phyloP scores from a whole-genome alignment of 2,113 vertebrate genomes.

The Planiliza haematocheilus region DNA sequence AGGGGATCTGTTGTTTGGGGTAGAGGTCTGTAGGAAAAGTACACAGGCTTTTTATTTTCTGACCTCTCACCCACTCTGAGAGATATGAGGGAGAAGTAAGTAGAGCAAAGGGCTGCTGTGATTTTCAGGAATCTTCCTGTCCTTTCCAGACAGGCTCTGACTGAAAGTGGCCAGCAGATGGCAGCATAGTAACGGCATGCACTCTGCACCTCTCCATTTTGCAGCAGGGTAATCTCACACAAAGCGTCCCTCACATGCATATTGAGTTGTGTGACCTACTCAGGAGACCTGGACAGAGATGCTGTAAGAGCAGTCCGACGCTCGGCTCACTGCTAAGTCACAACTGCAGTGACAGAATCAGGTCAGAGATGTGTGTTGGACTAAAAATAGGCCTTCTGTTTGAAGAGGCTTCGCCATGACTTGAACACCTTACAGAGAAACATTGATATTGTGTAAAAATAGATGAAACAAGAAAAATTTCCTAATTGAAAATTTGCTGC shows the following conservation, averaged over 20 bases:
- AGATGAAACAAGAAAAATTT: constrained; percentile 10
- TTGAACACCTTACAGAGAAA: constrained; percentile 21
- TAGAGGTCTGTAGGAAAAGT: constrained; percentile 26
- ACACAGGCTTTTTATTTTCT: constrained; percentile 34
- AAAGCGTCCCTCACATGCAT: constrained; percentile 31
- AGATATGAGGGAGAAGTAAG: constrained; percentile 42
- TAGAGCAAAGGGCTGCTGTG: constrained; percentile 62
- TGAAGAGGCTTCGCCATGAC: constrained; percentile 24
- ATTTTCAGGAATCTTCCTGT: constrained; percentile 2
- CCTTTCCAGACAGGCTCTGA: background rate
- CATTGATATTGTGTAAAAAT: background rate
- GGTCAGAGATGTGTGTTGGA: constrained; percentile 63
- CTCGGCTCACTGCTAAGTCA: constrained; percentile 46
- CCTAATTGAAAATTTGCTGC: background rate
- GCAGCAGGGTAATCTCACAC: background rate
- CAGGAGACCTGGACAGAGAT: constrained; percentile 69
- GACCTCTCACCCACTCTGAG: constrained; percentile 38
- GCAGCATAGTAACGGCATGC: constrained; percentile 49
- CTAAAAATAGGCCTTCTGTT: constrained; percentile 71
- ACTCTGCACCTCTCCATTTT: background rate
- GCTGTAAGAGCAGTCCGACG: constrained; percentile 54
- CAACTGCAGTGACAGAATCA: constrained; percentile 71
- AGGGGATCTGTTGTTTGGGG: constrained; percentile 32
- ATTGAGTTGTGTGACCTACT: constrained; percentile 61
- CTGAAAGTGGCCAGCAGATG: constrained; percentile 63